Evolutionary conservation across 1,140 invertebrate species (phyloP).

Genomic region (Euglossa dilemma): DNA sequence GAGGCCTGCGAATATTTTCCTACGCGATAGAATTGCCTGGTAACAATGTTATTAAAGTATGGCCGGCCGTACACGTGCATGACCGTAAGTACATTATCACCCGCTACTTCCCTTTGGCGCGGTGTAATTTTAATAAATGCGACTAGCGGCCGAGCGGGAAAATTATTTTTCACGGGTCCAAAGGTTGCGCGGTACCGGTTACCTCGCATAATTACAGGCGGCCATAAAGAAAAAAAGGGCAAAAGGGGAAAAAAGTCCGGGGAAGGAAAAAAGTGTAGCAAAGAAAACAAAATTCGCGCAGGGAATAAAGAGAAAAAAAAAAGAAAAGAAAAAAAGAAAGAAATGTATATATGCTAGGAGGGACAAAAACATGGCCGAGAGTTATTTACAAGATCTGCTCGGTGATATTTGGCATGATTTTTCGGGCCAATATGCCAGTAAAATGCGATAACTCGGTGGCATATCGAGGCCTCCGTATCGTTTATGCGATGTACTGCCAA

Average conservation of each 20-base stretch:
- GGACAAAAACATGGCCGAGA: background rate
- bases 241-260: background rate
- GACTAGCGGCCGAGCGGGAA: background rate
- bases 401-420: background rate
- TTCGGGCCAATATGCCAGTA: too few relatives aligned
- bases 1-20: background rate
- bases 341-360: too few relatives aligned
- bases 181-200: conserved; percentile 8
- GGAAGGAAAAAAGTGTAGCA: background rate
- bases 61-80: background rate
- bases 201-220: conserved; percentile 56
- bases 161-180: conserved; percentile 28
- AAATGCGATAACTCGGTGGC: background rate
- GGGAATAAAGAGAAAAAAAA: background rate
- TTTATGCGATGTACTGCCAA: too few relatives aligned
- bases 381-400: background rate
- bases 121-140: conserved; percentile 37
- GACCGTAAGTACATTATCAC: conserved; percentile 8
- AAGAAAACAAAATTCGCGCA: background rate
- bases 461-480: too few relatives aligned
- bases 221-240: background rate
- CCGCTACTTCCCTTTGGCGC: conserved; percentile 1
- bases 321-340: background rate
- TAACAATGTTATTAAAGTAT: conserved; percentile 6
- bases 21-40: background rate